These are phyloP conservation scores for Bicyclus anynana DNA, from an alignment of 1,140 invertebrate genomes.

Conservation along the genomic window DNA sequence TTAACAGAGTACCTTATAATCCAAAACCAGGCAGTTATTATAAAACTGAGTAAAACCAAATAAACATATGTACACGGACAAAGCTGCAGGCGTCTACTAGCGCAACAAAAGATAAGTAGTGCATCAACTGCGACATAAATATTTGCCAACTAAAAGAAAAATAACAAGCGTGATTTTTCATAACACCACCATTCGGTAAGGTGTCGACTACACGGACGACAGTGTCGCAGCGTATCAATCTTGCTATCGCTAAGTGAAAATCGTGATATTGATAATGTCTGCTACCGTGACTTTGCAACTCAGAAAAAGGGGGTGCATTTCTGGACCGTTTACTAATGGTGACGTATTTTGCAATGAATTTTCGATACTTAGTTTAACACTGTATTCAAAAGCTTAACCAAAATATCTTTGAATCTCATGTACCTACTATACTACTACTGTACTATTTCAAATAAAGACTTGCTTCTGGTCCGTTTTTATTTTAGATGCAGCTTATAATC, in stretches of 20 bases:
- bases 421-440: too few relatives aligned
- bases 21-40: not conserved
- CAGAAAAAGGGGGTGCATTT: not conserved
- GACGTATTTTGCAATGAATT: not conserved
- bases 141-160: not conserved
- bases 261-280: not conserved
- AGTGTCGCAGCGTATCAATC: not conserved
- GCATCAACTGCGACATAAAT: not conserved
- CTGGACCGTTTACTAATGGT: not conserved
- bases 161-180: not conserved
- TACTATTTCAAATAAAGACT: too few relatives aligned
- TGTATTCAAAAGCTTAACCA: too few relatives aligned
- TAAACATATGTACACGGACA: not conserved
- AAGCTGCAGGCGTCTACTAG: not conserved
- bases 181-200: not conserved
- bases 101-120: not conserved
- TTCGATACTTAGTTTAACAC: not conserved
- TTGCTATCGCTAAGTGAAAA: not conserved
- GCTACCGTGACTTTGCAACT: not conserved
- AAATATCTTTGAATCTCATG: too few relatives aligned
- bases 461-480: too few relatives aligned
- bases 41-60: not conserved
- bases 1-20: too few relatives aligned
- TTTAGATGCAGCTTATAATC: too few relatives aligned
- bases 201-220: not conserved